These are phyloP conservation scores for Perca fluviatilis DNA, from an alignment of 2,113 vertebrate species.

Conservation along the genomic window DNA sequence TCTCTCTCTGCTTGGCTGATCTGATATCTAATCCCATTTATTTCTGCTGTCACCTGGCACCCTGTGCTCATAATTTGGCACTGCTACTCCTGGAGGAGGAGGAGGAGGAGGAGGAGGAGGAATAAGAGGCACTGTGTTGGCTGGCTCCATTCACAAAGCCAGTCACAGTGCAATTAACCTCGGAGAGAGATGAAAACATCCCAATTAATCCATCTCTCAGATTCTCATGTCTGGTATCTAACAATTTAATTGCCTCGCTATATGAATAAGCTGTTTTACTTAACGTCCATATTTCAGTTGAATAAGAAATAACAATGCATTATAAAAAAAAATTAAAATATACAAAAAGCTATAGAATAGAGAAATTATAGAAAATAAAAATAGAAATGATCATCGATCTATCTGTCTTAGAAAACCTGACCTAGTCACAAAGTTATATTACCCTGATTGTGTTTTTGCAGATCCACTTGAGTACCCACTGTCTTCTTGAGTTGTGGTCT, in stretches of 20 bases:
- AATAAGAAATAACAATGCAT: background rate
- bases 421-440: background rate
- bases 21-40: conserved; percentile 7
- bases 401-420: background rate
- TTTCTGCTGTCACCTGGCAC: conserved; percentile 61
- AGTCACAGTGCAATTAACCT: conserved; percentile 52
- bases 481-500: conserved; percentile 23
- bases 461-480: background rate
- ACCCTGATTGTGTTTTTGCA: conserved; percentile 9
- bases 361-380: background rate
- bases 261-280: background rate
- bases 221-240: background rate
- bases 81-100: conserved; percentile 33
- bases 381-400: background rate
- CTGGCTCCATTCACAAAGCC: conserved; percentile 79
- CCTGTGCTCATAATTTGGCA: conserved; percentile 57
- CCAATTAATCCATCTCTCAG: conserved; percentile 9
- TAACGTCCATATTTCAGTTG: background rate
- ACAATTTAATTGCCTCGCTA: background rate
- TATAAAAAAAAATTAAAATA: background rate
- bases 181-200: conserved; percentile 23
- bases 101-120: conserved; percentile 33
- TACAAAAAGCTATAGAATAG: background rate
- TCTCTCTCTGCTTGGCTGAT: conserved; percentile 24
- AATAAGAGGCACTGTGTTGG: conserved; percentile 38